Conservation (phyloP, 2,113 vertebrate genomes). For the Platycercus adscitus region DNA sequence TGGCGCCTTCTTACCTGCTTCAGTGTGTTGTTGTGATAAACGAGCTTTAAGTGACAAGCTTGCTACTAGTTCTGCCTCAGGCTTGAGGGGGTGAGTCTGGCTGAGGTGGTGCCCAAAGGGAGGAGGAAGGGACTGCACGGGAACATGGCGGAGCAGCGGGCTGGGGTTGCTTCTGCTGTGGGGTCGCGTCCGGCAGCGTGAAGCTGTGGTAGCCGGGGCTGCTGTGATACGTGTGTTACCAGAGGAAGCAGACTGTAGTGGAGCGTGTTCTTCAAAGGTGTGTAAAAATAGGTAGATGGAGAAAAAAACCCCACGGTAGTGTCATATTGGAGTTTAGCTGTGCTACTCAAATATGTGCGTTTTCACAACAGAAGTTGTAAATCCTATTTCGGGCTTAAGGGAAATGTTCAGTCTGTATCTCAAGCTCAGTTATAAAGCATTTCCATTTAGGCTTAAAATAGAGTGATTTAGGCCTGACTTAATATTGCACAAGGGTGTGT, state of each 20-base stretch:
- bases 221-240: rapidly evolving
- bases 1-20: rapidly evolving
- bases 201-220: rapidly evolving
- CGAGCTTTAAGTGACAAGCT: rapidly evolving
- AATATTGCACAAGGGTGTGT: not conserved
- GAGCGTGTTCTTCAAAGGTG: rapidly evolving
- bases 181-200: rapidly evolving
- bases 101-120: not conserved
- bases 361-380: no score
- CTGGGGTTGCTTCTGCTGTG: rapidly evolving
- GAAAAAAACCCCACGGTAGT: no score
- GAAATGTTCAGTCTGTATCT: not conserved
- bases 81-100: rapidly evolving
- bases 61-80: not conserved
- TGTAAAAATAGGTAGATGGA: no score
- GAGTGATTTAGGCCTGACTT: not conserved
- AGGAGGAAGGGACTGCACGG: rapidly evolving
- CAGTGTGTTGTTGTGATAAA: rapidly evolving
- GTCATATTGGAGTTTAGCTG: rapidly evolving
- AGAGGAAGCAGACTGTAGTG: rapidly evolving
- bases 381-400: not conserved
- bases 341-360: rapidly evolving
- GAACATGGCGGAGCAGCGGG: rapidly evolving
- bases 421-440: not conserved
- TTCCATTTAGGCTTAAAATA: not conserved